Evolutionary conservation across 2,797 vertebrate genomes (phyloP).

Genomic region (Molossus molossus): DNA sequence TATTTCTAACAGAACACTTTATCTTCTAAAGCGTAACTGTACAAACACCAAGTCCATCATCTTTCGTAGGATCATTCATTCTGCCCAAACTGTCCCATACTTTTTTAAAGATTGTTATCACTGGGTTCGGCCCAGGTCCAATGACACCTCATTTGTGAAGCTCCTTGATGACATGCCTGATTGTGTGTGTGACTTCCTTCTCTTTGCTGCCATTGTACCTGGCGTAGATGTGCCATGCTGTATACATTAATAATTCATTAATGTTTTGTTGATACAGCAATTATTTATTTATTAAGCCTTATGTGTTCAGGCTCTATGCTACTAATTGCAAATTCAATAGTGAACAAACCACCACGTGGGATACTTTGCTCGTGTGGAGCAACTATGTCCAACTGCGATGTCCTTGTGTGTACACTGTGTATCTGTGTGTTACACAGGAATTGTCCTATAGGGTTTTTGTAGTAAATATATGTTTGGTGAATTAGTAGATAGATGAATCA

Average conservation of each 20-base stretch:
- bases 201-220: neutral
- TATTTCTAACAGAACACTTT: neutral
- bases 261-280: neutral
- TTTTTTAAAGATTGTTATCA: conserved; percentile 21
- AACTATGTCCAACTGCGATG: neutral
- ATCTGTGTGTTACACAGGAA: neutral
- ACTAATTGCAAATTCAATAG: neutral
- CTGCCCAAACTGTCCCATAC: neutral
- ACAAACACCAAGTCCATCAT: neutral
- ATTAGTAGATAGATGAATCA: neutral
- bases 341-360: neutral
- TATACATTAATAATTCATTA: neutral
- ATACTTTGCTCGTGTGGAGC: neutral
- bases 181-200: neutral
- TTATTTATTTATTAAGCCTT: neutral
- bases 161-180: neutral
- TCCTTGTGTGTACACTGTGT: neutral
- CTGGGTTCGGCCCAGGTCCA: neutral
- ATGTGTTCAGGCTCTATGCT: neutral
- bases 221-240: neutral
- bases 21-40: neutral
- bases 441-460: neutral
- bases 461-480: neutral
- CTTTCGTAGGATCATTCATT: neutral
- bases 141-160: neutral